Evolutionary conservation across 2,113 vertebrate species (phyloP).

Genomic region (Siniperca knerii): DNA sequence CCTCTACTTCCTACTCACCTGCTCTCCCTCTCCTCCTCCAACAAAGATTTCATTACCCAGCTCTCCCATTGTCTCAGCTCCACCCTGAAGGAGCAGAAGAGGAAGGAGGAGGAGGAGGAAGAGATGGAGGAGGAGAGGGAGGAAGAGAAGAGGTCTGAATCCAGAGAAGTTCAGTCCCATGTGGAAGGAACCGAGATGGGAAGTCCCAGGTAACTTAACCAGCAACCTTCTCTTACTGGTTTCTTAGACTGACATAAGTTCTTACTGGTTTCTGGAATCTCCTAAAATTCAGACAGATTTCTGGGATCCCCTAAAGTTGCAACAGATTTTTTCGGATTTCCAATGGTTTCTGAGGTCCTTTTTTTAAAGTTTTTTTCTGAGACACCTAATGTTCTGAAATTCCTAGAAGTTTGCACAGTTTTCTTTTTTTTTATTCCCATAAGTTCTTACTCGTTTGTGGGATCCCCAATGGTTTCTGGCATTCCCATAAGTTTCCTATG

Average conservation of each 20-base stretch:
- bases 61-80: constrained; percentile 87
- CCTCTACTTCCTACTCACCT: constrained; percentile 88
- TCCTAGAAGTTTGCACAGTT: too few species aligned
- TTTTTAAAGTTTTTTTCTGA: too few species aligned
- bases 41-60: constrained; percentile 89
- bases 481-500: too few species aligned
- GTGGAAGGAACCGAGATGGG: constrained; percentile 49
- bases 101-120: background rate
- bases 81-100: constrained; percentile 68
- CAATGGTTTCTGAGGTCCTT: too few species aligned
- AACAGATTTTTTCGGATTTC: background rate
- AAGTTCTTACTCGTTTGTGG: too few species aligned
- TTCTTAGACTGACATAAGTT: background rate
- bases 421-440: too few species aligned
- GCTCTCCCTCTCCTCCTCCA: constrained; percentile 87
- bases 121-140: constrained; percentile 4
- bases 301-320: background rate
- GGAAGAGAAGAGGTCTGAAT: constrained; percentile 37
- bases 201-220: constrained; percentile 54
- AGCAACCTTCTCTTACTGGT: background rate
- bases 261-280: background rate
- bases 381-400: too few species aligned
- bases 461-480: too few species aligned
- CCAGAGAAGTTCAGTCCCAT: constrained; percentile 36
- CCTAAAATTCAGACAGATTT: background rate